These are phyloP conservation scores for Cinclus mexicanus DNA, from an alignment of 2,113 vertebrate species.

Conservation along the genomic window DNA sequence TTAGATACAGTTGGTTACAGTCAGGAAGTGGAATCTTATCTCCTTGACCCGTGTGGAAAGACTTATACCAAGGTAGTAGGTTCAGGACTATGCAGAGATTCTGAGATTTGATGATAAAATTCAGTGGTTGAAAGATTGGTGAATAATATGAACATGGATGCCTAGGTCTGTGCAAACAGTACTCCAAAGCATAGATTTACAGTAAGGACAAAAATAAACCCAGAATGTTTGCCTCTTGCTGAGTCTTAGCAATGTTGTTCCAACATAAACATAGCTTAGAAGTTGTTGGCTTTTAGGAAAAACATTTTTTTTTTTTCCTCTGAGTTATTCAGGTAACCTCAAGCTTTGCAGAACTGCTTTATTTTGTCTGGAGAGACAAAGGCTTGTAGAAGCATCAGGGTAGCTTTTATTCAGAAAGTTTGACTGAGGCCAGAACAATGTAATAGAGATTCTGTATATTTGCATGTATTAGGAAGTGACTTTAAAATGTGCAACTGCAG, in stretches of 20 bases:
- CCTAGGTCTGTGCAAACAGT: neutral
- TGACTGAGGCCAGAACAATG: neutral
- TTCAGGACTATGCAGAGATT: neutral
- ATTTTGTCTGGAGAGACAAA: neutral
- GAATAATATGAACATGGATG: neutral
- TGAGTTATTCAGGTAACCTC: neutral
- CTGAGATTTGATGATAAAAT: neutral
- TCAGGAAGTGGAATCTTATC: neutral
- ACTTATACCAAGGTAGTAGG: neutral
- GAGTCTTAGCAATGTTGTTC: neutral
- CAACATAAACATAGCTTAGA: constrained; percentile 5
- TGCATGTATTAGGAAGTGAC: neutral
- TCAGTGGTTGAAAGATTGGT: neutral
- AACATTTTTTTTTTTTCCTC: neutral
- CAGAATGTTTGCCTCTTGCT: neutral
- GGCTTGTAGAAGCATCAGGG: neutral
- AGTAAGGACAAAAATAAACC: constrained; percentile 17
- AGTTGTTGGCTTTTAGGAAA: neutral
- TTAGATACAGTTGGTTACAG: neutral
- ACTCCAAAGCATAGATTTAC: neutral
- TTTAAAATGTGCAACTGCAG: neutral
- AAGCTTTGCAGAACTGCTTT: neutral
- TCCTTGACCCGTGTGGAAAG: neutral
- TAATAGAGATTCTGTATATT: neutral
- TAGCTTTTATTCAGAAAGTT: neutral